Conservation (phyloP, 2,888 invertebrate genomes). For the Cheilosia vulpina region DNA sequence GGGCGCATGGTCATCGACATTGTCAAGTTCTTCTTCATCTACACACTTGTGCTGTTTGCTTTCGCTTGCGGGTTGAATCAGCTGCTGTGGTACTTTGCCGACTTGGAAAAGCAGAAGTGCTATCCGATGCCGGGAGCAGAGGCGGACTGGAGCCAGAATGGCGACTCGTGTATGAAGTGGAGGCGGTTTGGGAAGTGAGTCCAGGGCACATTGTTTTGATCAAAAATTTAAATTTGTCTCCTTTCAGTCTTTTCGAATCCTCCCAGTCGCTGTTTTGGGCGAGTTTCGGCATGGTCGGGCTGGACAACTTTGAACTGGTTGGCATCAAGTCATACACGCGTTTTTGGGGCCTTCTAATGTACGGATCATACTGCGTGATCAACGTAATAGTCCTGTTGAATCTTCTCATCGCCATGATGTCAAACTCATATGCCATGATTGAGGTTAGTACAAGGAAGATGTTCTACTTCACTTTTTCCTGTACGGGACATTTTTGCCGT, state of each 20-base stretch:
- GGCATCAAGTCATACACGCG: constrained; percentile 95
- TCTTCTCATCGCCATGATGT: constrained; percentile 99
- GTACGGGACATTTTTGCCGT: neutral
- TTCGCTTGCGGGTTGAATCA: constrained; percentile 97
- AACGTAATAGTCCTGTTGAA: constrained; percentile 97
- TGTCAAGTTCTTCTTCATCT: constrained; percentile 96
- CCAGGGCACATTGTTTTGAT: constrained; percentile 46
- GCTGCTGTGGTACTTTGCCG: constrained; percentile 96
- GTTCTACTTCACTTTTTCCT: no score
- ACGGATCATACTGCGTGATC: constrained; percentile 97
- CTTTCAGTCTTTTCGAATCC: constrained; percentile 93
- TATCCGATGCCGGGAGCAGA: constrained; percentile 87
- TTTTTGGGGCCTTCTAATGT: constrained; percentile 98
- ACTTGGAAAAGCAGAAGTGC: constrained; percentile 92
- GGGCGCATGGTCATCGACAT: constrained; percentile 96
- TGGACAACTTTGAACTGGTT: constrained; percentile 93
- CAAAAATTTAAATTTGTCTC: neutral
- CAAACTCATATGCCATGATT: constrained; percentile 96
- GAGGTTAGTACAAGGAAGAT: constrained; percentile 87
- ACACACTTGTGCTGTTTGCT: constrained; percentile 93
- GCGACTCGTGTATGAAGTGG: constrained; percentile 93
- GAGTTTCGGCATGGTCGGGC: constrained; percentile 95
- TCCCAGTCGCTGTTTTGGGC: constrained; percentile 98
- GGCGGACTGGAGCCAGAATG: constrained; percentile 90
- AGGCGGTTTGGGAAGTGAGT: constrained; percentile 92